Evolutionary conservation across 2,113 vertebrate species (phyloP), one percentile per base, ranked within the genome.

Genomic region (Tragelaphus buxtoni): DNA sequence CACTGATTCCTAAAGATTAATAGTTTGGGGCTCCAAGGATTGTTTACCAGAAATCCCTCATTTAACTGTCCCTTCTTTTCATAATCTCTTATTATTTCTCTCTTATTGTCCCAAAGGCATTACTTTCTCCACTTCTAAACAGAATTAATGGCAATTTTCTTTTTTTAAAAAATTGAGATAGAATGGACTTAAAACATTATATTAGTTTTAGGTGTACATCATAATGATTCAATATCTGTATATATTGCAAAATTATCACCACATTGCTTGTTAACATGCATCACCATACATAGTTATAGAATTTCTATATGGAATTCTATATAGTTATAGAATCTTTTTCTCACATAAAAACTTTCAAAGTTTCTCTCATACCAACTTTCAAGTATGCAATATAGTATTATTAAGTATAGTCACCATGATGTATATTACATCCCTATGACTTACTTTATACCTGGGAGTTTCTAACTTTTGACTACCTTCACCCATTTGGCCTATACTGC

Each of bases 61-160:
- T 47, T 80, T 28, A 39, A 39, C 55, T 84, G 18, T 85, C 11
- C 11, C 28, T 49, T 76, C 14, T 55, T 69, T 88, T 84, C 35
- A 74, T 32, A 61, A 63, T 18, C 51, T 58, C 3, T 60, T 65
- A 63, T 58, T 49, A 4, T 63, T 93, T 90, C 39, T 60, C 30
- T 47, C 61, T 93, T 61, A 76, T 65, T 49, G 9, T 7, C 18
- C n/a, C 35, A 53, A 80, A 18, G 58, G 28, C 14, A 45, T 79
- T 91, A 47, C 51, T 90, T 81, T 86, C 30, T 32, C 39, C 3
- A 49, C 49, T 82, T 94, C 28, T 80, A 90, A 53, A 90, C 26
- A 95, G 77, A 77, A 96, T 53, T 51, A 49, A 83, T 83, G 39
- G 69, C 53, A 65, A 79, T 79, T 96, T 95, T 61, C 56, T 80